Percentiles rank a stretch among this genome's conserved stretches.
phyloP scores from a whole-genome alignment of 2,888 invertebrate species.

The Nowickia ferox region DNA sequence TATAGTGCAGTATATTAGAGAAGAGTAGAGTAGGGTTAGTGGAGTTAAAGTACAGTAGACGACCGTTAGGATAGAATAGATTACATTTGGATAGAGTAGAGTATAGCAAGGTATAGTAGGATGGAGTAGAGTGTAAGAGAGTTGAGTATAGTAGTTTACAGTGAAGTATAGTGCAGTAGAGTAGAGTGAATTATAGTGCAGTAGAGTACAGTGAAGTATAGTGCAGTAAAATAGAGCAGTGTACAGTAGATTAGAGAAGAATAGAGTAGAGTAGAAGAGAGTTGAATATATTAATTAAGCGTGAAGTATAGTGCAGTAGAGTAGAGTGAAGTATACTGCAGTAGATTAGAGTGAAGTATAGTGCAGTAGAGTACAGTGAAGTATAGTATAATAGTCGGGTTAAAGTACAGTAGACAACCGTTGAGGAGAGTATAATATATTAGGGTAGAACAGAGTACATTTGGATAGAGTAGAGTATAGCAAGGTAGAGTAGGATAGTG shows the following conservation, averaged over 20 bases:
- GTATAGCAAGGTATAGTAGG: background rate
- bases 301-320: background rate
- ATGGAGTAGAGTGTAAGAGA: background rate
- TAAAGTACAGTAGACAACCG: too few relatives aligned
- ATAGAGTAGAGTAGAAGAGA: too few relatives aligned
- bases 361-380: background rate
- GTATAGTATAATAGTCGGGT: too few relatives aligned
- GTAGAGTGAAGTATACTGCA: background rate
- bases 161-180: background rate
- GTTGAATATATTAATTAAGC: background rate
- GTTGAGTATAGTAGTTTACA: background rate
- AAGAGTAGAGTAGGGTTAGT: background rate
- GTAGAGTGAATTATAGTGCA: background rate
- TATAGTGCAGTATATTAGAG: background rate
- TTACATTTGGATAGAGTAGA: background rate
- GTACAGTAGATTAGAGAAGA: background rate
- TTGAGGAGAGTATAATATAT: too few relatives aligned
- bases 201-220: background rate
- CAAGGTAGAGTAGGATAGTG: too few relatives aligned
- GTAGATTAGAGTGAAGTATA: background rate
- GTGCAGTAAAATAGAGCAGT: background rate
- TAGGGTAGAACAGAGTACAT: background rate
- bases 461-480: background rate
- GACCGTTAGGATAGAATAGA: background rate
- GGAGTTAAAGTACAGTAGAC: background rate